A percentile compares a stretch with the other conserved stretches of the same genome.
Conservation (phyloP, 2,888 invertebrate species). For the Platypus cylindrus region DNA sequence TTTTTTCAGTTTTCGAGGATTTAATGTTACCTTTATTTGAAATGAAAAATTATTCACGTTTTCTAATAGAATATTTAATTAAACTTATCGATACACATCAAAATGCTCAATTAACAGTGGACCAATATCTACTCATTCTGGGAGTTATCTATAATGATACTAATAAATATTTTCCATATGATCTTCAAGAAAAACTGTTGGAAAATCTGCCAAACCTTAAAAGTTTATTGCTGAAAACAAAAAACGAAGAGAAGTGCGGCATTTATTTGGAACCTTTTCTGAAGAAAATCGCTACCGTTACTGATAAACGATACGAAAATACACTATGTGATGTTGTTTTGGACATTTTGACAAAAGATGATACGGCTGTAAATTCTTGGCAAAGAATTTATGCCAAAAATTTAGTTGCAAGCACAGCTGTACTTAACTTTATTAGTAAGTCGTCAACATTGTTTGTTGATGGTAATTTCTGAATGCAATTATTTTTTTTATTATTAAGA, state of each 20-base stretch:
- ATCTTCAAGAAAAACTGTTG: slow-evolving; percentile 42
- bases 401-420: slow-evolving; percentile 49
- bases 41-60: slow-evolving; percentile 55
- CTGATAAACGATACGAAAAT: slow-evolving; percentile 37
- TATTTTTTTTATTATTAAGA: slow-evolving; percentile 25
- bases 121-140: slow-evolving; percentile 48
- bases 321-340: slow-evolving; percentile 49
- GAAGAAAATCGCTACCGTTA: slow-evolving; percentile 45
- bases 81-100: slow-evolving; percentile 30
- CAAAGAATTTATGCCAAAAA: slow-evolving; percentile 54
- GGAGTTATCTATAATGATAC: slow-evolving; percentile 47
- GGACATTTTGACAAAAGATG: slow-evolving; percentile 48
- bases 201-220: slow-evolving; percentile 32
- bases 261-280: slow-evolving; percentile 51
- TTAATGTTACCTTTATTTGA: slow-evolving; percentile 60
- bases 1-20: slow-evolving; percentile 56
- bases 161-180: slow-evolving; percentile 42
- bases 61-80: slow-evolving; percentile 48
- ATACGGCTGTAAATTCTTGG: slow-evolving; percentile 52
- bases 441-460: no score
- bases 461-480: not conserved
- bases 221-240: slow-evolving; percentile 24
- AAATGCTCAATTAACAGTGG: slow-evolving; percentile 26
- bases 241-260: slow-evolving; percentile 31
- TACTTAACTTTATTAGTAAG: slow-evolving; percentile 47